A percentile compares a stretch with the other conserved stretches of the same genome.
phyloP scores from a whole-genome alignment of 2,888 invertebrate genomes.

The Scaptomyza caliginosa region DNA sequence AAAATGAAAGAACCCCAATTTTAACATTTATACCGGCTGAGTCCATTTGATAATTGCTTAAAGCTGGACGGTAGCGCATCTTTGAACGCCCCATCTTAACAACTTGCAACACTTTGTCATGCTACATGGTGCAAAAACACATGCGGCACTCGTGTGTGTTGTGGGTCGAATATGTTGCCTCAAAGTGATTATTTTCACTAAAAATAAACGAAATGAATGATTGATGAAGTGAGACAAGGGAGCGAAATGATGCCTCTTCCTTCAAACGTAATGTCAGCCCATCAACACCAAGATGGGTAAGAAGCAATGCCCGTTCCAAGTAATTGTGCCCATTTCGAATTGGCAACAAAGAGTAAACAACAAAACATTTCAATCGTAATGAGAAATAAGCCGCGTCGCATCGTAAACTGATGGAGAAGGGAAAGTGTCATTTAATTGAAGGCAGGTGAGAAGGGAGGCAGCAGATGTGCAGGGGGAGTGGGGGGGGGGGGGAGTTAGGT shows the following conservation, averaged over 20 bases:
- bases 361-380: constrained; percentile 63
- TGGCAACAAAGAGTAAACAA: constrained; percentile 20
- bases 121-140: constrained; percentile 43
- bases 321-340: constrained; percentile 9
- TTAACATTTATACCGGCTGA: neutral
- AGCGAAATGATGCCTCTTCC: constrained; percentile 36
- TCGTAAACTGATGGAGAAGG: constrained; percentile 23
- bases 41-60: constrained; percentile 73
- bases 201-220: constrained; percentile 76
- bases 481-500: no score
- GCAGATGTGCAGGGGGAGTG: no score
- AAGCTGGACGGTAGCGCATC: constrained; percentile 54
- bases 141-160: constrained; percentile 51
- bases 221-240: constrained; percentile 76
- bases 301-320: constrained; percentile 3
- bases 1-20: constrained; percentile 33
- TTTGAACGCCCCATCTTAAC: constrained; percentile 8
- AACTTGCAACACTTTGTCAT: constrained; percentile 47
- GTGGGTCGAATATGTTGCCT: constrained; percentile 70
- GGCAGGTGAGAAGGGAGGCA: constrained; percentile 67
- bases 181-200: constrained; percentile 77
- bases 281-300: constrained; percentile 35
- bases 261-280: constrained; percentile 28
- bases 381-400: constrained; percentile 61
- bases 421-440: constrained; percentile 76